These are phyloP conservation scores for Carlito syrichta DNA, from an alignment of 2,113 vertebrate genomes.

Conservation along the genomic window DNA sequence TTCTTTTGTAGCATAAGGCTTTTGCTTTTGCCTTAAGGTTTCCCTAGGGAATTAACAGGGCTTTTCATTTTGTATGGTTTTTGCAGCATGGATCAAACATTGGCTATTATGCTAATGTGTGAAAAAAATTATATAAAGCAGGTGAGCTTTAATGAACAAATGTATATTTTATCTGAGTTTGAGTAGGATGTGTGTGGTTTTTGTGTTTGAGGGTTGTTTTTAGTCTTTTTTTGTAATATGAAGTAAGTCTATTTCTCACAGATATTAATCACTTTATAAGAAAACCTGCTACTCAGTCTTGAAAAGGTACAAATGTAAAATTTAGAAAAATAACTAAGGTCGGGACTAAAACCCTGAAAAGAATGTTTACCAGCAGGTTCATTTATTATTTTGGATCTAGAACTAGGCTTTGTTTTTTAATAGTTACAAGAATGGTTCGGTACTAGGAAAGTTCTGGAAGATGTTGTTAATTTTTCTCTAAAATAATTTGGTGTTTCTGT, in stretches of 20 bases:
- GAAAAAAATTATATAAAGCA: constrained; percentile 48
- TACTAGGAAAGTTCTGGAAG: constrained; percentile 59
- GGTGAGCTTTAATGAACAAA: constrained; percentile 69
- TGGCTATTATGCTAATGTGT: constrained; percentile 45
- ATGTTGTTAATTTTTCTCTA: constrained; percentile 74
- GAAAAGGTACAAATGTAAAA: constrained; percentile 59
- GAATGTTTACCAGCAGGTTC: constrained; percentile 28
- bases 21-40: constrained; percentile 60
- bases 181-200: constrained; percentile 12
- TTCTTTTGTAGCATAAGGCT: constrained; percentile 22
- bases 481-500: constrained; percentile 81
- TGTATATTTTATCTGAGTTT: constrained; percentile 61
- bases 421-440: constrained; percentile 46
- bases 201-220: not conserved
- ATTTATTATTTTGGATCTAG: constrained; percentile 45
- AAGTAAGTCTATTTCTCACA: constrained; percentile 52
- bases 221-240: constrained; percentile 2
- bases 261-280: constrained; percentile 26
- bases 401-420: constrained; percentile 44
- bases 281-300: not conserved
- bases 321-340: constrained; percentile 6
- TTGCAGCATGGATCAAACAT: constrained; percentile 58
- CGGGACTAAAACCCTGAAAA: not conserved
- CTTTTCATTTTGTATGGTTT: constrained; percentile 59
- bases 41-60: not conserved